Evolutionary conservation across 2,797 vertebrate genomes (phyloP).

Genomic region (Bothrops alternatus): DNA sequence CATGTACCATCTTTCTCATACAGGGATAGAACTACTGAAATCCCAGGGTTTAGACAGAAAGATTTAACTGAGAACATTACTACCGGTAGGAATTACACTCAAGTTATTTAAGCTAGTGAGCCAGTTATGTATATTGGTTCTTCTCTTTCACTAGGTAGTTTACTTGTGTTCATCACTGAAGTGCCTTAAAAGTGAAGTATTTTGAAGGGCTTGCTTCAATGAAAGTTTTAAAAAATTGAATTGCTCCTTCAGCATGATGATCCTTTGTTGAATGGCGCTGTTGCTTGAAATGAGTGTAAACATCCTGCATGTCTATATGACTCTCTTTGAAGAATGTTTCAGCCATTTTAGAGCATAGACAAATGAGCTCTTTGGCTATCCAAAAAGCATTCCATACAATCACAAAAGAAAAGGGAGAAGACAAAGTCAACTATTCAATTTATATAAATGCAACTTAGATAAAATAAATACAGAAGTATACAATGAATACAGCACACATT

Average conservation of each 20-base stretch:
- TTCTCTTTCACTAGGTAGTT: not conserved
- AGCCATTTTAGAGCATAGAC: not conserved
- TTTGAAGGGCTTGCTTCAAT: not conserved
- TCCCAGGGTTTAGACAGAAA: not conserved
- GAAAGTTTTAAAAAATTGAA: not conserved
- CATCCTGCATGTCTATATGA: not conserved
- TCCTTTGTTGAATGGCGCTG: not conserved
- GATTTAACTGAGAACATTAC: not conserved
- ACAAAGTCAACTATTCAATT: not conserved
- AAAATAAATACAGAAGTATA: fast-evolving
- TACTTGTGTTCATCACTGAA: not conserved
- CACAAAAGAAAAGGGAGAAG: not conserved
- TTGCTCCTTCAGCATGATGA: not conserved
- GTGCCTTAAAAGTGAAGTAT: not conserved
- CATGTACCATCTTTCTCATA: not conserved
- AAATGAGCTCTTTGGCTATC: slow-evolving; percentile 30
- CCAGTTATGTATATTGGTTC: not conserved
- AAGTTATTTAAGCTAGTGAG: not conserved
- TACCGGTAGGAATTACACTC: not conserved
- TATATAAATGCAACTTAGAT: not conserved
- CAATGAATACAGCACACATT: not conserved
- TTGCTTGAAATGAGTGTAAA: not conserved
- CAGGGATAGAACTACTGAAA: not conserved
- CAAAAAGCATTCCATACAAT: slow-evolving; percentile 16
- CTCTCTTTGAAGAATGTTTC: not conserved